A percentile compares a stretch with the other conserved stretches of the same genome.
Evolutionary conservation across 2,113 vertebrate species (phyloP).

Genomic region (Psittacula cyanocephala): DNA sequence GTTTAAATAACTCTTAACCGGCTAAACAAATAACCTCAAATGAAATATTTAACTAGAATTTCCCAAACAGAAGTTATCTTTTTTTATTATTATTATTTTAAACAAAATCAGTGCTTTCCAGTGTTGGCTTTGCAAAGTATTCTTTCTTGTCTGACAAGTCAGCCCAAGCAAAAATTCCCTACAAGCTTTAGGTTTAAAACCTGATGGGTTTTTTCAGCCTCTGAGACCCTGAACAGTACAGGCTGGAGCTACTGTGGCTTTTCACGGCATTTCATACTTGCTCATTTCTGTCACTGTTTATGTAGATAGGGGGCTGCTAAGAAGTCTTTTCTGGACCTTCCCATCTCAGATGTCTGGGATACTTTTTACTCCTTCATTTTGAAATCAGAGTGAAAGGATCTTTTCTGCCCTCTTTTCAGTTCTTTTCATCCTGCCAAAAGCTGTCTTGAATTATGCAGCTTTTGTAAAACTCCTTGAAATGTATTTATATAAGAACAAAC

Average conservation of each 20-base stretch:
- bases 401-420: constrained; percentile 31
- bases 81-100: background rate
- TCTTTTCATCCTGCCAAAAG: constrained; percentile 41
- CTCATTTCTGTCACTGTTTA: background rate
- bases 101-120: background rate
- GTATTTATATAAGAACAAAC: constrained; percentile 43
- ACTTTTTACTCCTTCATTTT: background rate
- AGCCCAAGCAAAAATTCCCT: background rate
- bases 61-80: background rate
- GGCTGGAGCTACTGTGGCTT: background rate
- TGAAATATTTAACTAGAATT: background rate
- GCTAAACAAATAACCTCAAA: background rate
- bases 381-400: constrained; percentile 14
- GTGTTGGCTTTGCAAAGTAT: background rate
- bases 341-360: background rate
- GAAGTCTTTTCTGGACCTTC: constrained; percentile 8
- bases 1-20: background rate
- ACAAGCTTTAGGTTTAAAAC: background rate
- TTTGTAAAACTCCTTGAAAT: constrained; percentile 48
- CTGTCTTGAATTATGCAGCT: constrained; percentile 42
- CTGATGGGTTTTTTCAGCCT: background rate
- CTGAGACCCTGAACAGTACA: background rate
- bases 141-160: background rate
- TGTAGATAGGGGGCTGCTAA: background rate
- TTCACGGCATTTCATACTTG: background rate